Evolutionary conservation across 2,797 vertebrate genomes (phyloP), one percentile per base, ranked within the genome.

Genomic region (Chloroceryle amazona): DNA sequence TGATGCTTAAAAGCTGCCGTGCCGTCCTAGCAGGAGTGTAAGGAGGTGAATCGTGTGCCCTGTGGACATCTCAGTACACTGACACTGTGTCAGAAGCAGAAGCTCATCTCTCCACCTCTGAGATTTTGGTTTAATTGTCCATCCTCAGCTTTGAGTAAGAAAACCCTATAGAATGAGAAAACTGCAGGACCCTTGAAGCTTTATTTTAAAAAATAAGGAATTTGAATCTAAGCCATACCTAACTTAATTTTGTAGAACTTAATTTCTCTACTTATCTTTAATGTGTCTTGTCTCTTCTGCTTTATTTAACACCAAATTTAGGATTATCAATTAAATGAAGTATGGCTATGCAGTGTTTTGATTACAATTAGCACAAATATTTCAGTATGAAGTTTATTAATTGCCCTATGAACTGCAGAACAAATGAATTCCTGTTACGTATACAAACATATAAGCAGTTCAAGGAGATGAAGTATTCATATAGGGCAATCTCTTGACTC

Each of bases 371-470:
- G 78, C 9, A 9, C 26, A 89, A 75, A 55, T 92, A 91, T 20
- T 89, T 96, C 25, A 37, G 22, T 83, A 62, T 84, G 28, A 76
- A 86, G 28, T 96, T 95, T 93, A 80, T 91, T 80, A 68, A 91
- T 31, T 90, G 25, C 19, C n/a, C 72, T 88, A 28, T 75, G 62
- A 70, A 73, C 49, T 61, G 42, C 33, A 42, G 71, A 89, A 75
- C 12, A 93, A 61, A 65, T 88, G 2, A 82, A 82, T 96, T 85
- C 18, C 44, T 92, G 8, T 54, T 26, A 60, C 16, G 26, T 58
- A 35, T 49, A 37, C 61, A 78, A 82, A 82, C 52, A 70, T 91
- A 86, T 10, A 78, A 33, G 15, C 67, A 85, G 13, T 62, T 78
- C 52, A 81, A 57, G 60, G 35, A 74, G 23, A 15, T 60, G 44